Conservation (phyloP, 2,888 invertebrate species). For the Cephus pulcher region DNA sequence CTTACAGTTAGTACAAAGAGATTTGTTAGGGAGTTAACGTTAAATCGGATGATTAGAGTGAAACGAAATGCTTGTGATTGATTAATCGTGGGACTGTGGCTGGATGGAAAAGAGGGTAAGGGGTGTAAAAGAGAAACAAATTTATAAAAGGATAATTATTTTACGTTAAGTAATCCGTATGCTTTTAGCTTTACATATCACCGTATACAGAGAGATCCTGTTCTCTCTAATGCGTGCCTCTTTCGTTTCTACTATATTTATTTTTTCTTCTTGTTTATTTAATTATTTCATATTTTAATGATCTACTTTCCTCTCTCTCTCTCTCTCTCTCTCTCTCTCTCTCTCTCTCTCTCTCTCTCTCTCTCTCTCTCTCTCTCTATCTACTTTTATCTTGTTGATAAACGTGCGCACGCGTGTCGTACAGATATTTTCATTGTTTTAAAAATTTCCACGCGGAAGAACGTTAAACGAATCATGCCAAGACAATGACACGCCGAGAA, state of each 20-base stretch:
- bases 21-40: conserved; percentile 20
- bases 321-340: neutral
- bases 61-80: neutral
- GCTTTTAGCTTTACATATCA: conserved; percentile 27
- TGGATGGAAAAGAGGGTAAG: neutral
- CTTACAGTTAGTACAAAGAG: conserved; percentile 33
- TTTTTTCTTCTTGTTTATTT: too few species aligned
- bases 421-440: neutral
- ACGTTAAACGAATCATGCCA: conserved; percentile 11
- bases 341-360: neutral
- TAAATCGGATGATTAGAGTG: conserved; percentile 2
- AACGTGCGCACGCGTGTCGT: neutral
- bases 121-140: conserved; percentile 3
- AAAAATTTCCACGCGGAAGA: neutral
- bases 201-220: neutral
- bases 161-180: conserved; percentile 11
- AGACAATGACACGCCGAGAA: conserved; percentile 22
- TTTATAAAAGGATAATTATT: neutral
- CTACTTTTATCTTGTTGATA: neutral
- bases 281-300: too few species aligned
- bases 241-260: neutral
- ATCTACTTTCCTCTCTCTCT: conserved; percentile 2
- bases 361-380: neutral
- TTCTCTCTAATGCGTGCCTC: neutral
- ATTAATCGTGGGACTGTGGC: neutral